Conservation (phyloP, 2,888 invertebrate species). For the Charanyca ferruginea region DNA sequence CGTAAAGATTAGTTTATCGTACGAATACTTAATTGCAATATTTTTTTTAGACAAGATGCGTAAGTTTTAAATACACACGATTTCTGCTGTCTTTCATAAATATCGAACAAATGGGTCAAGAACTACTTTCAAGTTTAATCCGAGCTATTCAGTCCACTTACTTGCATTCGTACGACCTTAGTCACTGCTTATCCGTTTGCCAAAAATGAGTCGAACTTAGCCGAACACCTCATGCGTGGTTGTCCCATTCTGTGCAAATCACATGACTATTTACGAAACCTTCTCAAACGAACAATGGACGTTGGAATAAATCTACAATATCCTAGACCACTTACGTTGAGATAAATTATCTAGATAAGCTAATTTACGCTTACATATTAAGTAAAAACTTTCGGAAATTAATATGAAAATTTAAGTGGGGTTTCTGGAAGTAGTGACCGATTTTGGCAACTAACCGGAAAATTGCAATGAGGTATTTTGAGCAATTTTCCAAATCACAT, state of each 20-base stretch:
- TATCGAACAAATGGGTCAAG: constrained; percentile 15
- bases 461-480: not conserved
- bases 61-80: not conserved
- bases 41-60: not conserved
- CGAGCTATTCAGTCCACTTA: constrained; percentile 8
- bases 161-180: constrained; percentile 26
- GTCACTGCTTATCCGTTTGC: constrained; percentile 42
- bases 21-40: not conserved
- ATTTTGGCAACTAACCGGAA: not conserved
- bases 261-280: constrained; percentile 69
- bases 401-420: constrained; percentile 23
- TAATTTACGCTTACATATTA: constrained; percentile 15
- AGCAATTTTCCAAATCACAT: not conserved
- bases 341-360: constrained; percentile 58
- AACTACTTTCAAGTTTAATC: constrained; percentile 35
- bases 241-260: constrained; percentile 68
- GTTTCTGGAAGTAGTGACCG: not conserved
- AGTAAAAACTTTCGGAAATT: constrained; percentile 38
- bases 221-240: constrained; percentile 45
- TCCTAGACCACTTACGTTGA: constrained; percentile 55
- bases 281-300: constrained; percentile 76
- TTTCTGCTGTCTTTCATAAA: too few relatives aligned
- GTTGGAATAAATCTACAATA: constrained; percentile 66
- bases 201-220: constrained; percentile 51
- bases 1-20: too few relatives aligned